Evolutionary conservation across 2,888 invertebrate species (phyloP), one percentile per base, ranked within the genome.

Genomic region (Eupithecia subumbrata): DNA sequence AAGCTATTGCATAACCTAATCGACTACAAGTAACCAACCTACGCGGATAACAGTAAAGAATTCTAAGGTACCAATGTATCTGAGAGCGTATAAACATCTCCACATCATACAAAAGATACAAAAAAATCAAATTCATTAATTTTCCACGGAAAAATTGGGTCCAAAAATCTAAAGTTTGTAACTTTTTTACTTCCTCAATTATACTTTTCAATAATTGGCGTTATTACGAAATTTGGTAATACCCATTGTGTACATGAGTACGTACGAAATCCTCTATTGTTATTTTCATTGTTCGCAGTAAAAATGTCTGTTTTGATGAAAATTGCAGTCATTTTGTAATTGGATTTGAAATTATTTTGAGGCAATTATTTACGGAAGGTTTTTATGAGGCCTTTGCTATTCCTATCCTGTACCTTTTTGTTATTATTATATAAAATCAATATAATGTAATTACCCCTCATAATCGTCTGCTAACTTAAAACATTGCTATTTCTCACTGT

Each of bases 271-370:
- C 43, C 16, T 40, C 40, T 43, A 30, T 48, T 69, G 69, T 48
- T 52, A 34, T 37, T 34, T 69, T 34, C 45, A 69, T 52, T 52
- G 45, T 48, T 34, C 48, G 25, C 69, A 43, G 22, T 34, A 30
- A 52, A 69, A 48, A 16, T 69, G 69, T 34, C 48, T n/a, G 30
- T 40, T 30, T 22, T 52, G 69, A n/a, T 25, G 48, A 34, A 69
- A 69, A 69, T 52, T 69, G 69, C 52, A 25, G 69, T 69, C 12
- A 69, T 69, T 69, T 69, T 52, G 25, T 30, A 48, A 69, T 69
- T 48, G 16, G 22, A 30, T 34, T 34, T 69, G 48, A 40, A 45
- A n/a, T 34, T 30, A 34, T 52, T 68, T n/a, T 66, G 5, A 22
- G 60, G 22, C 25, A 45, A 43, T 67, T 68, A 68, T 68, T 68